These are phyloP conservation scores for Sternotherus odoratus DNA, from an alignment of 2,797 vertebrate species.

Conservation along the genomic window DNA sequence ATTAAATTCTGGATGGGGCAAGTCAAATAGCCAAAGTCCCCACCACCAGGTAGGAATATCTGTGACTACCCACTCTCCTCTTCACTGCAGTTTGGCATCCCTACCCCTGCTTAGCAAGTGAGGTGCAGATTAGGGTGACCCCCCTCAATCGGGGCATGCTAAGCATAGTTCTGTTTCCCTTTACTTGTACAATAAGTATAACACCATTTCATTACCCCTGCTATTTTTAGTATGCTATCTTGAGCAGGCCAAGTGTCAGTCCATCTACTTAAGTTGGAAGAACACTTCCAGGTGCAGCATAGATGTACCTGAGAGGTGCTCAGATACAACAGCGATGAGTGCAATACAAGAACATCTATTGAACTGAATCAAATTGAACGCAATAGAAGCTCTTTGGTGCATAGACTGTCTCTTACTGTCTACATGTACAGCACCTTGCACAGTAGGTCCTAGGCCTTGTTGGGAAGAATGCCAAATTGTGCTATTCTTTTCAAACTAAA, in stretches of 20 bases:
- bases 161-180: no score
- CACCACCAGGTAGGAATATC: no score
- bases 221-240: neutral
- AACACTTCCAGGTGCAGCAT: neutral
- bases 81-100: no score
- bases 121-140: no score
- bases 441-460: neutral
- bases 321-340: neutral
- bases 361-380: neutral
- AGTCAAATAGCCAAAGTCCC: no score
- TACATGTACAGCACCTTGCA: neutral
- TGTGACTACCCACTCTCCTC: no score
- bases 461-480: neutral
- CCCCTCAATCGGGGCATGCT: no score
- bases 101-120: no score
- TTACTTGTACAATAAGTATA: no score
- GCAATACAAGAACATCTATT: neutral
- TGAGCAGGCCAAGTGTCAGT: neutral
- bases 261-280: neutral
- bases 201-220: no score
- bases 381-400: neutral
- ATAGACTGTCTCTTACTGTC: neutral
- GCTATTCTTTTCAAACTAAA: fast-evolving
- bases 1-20: no score
- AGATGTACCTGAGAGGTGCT: neutral